Conservation (phyloP, 2,888 invertebrate species). For the Agonopterix heracliana region DNA sequence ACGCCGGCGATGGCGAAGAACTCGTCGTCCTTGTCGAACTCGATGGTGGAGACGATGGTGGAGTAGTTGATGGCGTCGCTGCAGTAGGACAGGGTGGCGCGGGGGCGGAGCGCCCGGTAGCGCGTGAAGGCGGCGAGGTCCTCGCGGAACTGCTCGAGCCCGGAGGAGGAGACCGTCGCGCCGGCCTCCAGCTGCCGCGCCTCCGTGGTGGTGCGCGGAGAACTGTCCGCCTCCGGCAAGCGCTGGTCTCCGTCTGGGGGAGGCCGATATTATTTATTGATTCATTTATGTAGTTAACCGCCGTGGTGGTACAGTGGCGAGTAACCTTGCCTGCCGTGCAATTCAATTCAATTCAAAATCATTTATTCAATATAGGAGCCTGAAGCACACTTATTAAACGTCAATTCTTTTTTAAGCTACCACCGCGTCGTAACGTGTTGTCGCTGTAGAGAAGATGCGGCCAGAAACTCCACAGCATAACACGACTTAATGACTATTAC, state of each 20-base stretch:
- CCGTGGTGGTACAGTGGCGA: too few species aligned
- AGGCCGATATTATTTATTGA: neutral
- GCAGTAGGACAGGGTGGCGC: slow-evolving; percentile 93
- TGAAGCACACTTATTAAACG: too few species aligned
- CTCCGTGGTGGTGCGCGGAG: slow-evolving; percentile 6
- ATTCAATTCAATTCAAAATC: too few species aligned
- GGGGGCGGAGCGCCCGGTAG: slow-evolving; percentile 84
- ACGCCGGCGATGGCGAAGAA: slow-evolving; percentile 97
- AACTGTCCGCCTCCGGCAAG: slow-evolving; percentile 25
- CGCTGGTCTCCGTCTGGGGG: slow-evolving; percentile 33
- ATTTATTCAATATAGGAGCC: too few species aligned
- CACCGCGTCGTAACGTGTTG: too few species aligned
- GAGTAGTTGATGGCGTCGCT: slow-evolving; percentile 92
- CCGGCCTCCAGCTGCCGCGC: slow-evolving; percentile 20
- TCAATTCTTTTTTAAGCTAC: too few species aligned
- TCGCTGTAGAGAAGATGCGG: too few species aligned
- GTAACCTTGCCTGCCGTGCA: too few species aligned
- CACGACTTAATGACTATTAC: too few species aligned
- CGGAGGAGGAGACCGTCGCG: slow-evolving; percentile 33
- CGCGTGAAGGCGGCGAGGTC: slow-evolving; percentile 91
- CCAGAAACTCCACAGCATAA: too few species aligned
- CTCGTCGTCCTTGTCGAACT: slow-evolving; percentile 97
- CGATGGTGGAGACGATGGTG: slow-evolving; percentile 93
- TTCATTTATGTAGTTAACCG: neutral
- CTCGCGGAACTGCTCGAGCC: slow-evolving; percentile 86